phyloP scores from a whole-genome alignment of 2,113 vertebrate species.

The Nothoprocta perdicaria region DNA sequence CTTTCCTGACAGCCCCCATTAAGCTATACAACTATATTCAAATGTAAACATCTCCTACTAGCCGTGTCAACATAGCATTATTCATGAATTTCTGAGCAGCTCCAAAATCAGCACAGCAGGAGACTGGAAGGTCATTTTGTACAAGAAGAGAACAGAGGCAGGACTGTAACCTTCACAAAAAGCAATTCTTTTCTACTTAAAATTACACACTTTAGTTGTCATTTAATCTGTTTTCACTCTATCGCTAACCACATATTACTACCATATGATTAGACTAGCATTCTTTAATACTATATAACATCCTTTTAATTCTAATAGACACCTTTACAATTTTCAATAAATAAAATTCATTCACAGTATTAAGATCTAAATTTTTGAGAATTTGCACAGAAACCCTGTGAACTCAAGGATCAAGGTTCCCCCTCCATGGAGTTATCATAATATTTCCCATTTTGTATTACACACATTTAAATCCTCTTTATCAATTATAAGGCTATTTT shows the following conservation, averaged over 20 bases:
- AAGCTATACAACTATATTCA: not conserved
- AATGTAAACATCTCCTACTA: conserved; percentile 38
- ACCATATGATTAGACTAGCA: not conserved
- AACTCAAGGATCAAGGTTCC: not conserved
- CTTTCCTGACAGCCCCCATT: conserved; percentile 1
- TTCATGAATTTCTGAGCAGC: not conserved
- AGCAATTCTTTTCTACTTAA: not conserved
- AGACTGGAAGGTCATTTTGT: not conserved
- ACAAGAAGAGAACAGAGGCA: not conserved
- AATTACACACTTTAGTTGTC: not conserved
- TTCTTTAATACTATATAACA: not conserved
- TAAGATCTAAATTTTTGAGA: not conserved
- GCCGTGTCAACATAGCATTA: not conserved
- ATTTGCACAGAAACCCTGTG: not conserved
- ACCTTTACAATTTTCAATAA: conserved; percentile 29
- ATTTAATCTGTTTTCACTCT: conserved; percentile 11
- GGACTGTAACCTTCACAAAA: not conserved
- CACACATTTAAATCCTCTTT: not conserved
- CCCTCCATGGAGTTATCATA: not conserved
- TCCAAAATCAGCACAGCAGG: not conserved
- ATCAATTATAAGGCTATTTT: conserved; percentile 16
- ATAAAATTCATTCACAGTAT: not conserved
- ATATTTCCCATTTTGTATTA: not conserved
- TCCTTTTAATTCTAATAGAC: not conserved
- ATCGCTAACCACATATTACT: not conserved